Percentiles rank a stretch among this genome's conserved stretches.
These are phyloP conservation scores for Pterostichus madidus DNA, from an alignment of 2,888 invertebrate genomes.

Conservation along the genomic window DNA sequence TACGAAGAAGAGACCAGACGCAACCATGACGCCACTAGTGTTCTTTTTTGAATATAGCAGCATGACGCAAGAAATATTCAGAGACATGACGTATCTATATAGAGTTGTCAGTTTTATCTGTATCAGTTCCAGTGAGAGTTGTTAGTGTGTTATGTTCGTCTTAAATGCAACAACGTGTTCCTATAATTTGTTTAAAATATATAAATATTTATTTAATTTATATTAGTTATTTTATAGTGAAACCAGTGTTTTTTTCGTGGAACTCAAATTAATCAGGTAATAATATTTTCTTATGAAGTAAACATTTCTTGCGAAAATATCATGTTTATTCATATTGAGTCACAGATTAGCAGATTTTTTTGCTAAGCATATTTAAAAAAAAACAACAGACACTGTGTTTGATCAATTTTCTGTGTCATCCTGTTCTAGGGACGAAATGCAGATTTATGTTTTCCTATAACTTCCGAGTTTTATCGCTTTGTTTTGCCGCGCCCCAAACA, in stretches of 20 bases:
- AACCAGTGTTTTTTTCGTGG: conserved; percentile 24
- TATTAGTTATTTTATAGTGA: conserved; percentile 19
- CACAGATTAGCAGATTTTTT: too few relatives aligned
- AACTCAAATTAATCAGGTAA: conserved; percentile 15
- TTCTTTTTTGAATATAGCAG: conserved; percentile 54
- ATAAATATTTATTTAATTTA: conserved; percentile 62
- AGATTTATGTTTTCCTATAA: neutral
- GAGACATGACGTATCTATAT: conserved; percentile 46
- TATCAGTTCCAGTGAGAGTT: conserved; percentile 26
- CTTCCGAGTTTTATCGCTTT: conserved; percentile 10
- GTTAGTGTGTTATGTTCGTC: conserved; percentile 44
- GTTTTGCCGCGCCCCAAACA: conserved; percentile 47
- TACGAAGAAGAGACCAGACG: conserved; percentile 17
- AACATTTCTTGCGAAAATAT: neutral
- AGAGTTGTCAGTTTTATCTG: conserved; percentile 43
- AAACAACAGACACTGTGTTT: conserved; percentile 18
- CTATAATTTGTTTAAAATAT: conserved; percentile 45
- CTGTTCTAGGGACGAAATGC: conserved; percentile 47
- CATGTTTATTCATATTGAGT: neutral
- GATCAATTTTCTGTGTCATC: conserved; percentile 57
- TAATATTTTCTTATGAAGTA: neutral
- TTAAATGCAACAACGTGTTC: conserved; percentile 42
- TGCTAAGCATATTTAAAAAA: conserved; percentile 24
- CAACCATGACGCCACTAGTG: conserved; percentile 49
- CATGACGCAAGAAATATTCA: conserved; percentile 54